These are phyloP conservation scores for Acridotheres tristis DNA, from an alignment of 2,797 vertebrate species.

Conservation along the genomic window DNA sequence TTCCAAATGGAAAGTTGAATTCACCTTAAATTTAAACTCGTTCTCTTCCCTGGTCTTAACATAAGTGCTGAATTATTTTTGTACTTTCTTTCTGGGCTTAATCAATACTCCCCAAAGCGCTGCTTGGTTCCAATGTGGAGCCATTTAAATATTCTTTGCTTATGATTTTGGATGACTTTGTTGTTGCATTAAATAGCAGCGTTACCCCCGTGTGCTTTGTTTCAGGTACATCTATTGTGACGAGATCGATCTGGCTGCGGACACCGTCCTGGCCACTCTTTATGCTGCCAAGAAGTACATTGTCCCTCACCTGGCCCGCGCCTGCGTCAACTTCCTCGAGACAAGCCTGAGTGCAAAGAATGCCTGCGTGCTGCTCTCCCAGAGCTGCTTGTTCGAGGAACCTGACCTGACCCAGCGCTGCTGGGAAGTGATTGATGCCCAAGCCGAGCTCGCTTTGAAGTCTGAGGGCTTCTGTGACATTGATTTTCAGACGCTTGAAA, in stretches of 20 bases:
- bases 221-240: constrained; percentile 98
- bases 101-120: neutral
- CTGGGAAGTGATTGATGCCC: constrained; percentile 99
- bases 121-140: neutral
- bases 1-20: neutral
- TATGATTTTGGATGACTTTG: neutral
- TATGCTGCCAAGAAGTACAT: constrained; percentile 99
- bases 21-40: neutral
- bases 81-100: neutral
- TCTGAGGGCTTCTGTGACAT: constrained; percentile 98
- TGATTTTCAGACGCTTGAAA: constrained; percentile 94
- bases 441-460: constrained; percentile 93
- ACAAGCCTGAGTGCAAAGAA: constrained; percentile 97
- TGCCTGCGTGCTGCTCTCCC: constrained; percentile 94
- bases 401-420: constrained; percentile 97
- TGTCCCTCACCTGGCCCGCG: constrained; percentile 94
- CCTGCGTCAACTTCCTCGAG: constrained; percentile 97
- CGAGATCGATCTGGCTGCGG: constrained; percentile 95
- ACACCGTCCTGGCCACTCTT: constrained; percentile 94
- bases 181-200: neutral
- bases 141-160: neutral
- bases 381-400: constrained; percentile 98
- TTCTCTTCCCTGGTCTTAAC: neutral
- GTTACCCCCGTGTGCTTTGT: constrained; percentile 34
- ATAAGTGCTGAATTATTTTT: neutral